Evolutionary conservation across 2,888 invertebrate genomes (phyloP).

Genomic region (Drosophila fulvimacula): DNA sequence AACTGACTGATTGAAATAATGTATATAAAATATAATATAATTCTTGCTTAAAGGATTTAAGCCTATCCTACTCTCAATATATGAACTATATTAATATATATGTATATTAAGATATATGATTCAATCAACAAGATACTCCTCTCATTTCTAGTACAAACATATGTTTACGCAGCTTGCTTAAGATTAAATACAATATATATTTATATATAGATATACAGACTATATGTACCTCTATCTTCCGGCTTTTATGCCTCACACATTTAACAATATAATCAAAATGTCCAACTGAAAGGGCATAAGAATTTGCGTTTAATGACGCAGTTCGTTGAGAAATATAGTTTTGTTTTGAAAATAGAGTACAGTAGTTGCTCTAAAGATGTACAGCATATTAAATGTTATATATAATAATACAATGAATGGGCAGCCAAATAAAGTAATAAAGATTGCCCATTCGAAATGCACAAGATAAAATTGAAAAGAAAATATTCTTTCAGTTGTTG

Average conservation of each 20-base stretch:
- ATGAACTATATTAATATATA: too few relatives aligned
- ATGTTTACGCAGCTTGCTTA: neutral
- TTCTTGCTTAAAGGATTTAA: too few relatives aligned
- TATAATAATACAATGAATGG: too few relatives aligned
- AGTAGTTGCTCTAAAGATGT: neutral
- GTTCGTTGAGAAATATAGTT: conserved; percentile 1
- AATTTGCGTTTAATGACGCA: neutral
- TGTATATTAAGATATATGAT: too few relatives aligned
- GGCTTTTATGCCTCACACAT: neutral
- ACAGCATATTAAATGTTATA: neutral
- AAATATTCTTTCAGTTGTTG: too few relatives aligned
- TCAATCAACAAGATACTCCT: neutral
- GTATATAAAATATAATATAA: too few relatives aligned
- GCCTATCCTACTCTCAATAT: too few relatives aligned
- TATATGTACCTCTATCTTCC: neutral
- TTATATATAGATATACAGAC: neutral
- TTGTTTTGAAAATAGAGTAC: conserved; percentile 3
- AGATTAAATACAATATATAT: neutral
- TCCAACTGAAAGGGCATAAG: neutral
- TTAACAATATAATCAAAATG: neutral
- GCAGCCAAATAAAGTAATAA: too few relatives aligned
- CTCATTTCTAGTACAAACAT: neutral
- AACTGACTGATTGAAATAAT: neutral
- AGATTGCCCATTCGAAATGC: too few relatives aligned
- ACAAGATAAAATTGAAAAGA: too few relatives aligned